Base-by-base conservation (phyloP, 2,888 invertebrate genomes). In the Trachelus troglodyta region DNA sequence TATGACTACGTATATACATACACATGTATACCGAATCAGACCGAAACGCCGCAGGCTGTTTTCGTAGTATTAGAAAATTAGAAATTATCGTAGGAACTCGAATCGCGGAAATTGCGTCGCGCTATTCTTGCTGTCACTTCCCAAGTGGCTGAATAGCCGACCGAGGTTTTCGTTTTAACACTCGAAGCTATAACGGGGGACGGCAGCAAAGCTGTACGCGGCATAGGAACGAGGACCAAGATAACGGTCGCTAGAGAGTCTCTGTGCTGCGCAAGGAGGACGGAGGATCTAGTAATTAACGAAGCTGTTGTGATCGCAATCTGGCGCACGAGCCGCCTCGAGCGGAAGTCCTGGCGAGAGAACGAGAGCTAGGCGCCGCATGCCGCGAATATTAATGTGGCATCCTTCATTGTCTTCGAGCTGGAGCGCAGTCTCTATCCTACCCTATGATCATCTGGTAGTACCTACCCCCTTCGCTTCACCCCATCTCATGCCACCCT, bases 251-350 rank as follows among this genome's bases (percentile, higher is more conserved):
- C 56, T 56, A 23, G 56, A 56, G 79, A 73, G 69, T 75, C 77
- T 56, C 68, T 69, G 69, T 30, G 75, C 56, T 69, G 69, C 73
- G 34, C 73, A 79, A 79, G 81, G 79, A 33, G 73, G 33, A 82
- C 81, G 83, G 81, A 84, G 84, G 83, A 84, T 86, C 88, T 84
- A 86, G 88, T 89, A 89, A 89, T 89, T 89, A 89, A 89, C 89
- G 88, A 87, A 87, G 87, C 87, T 87, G 85, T 88, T 88, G 89
- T 83, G 87, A 89, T 88, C 82, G 84, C 86, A 86, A 89, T 89
- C 88, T 88, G 84, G 87, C 83, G 84, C 87, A 86, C 86, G 86
- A 84, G 84, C 82, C 82, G 87, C 89, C 84, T 76, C 83, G 75
- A 85, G 88, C 87, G 79, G 37, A 74, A 33, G 35, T 23, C 74